These are phyloP conservation scores for Tyria jacobaeae DNA, from an alignment of 2,888 invertebrate species.

Conservation along the genomic window DNA sequence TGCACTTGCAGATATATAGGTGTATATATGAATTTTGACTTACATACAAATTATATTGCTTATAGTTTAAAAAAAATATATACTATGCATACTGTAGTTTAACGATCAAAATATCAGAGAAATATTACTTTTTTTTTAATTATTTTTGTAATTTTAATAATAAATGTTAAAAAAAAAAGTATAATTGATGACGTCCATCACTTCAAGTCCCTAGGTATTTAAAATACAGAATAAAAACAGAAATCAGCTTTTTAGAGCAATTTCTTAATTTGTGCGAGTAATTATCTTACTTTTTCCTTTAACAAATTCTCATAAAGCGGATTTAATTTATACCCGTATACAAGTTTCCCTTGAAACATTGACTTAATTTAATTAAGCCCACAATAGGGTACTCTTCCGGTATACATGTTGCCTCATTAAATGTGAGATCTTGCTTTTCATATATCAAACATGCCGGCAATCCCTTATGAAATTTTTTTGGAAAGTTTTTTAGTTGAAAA, in stretches of 20 bases:
- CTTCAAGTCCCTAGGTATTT: slow-evolving; percentile 5
- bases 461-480: background rate
- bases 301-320: background rate
- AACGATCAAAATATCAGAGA: too few relatives aligned
- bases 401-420: slow-evolving; percentile 14
- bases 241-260: slow-evolving; percentile 9
- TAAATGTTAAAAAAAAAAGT: too few relatives aligned
- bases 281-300: slow-evolving; percentile 7
- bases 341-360: slow-evolving; percentile 27
- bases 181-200: background rate
- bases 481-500: background rate
- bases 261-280: slow-evolving; percentile 10
- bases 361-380: slow-evolving; percentile 30
- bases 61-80: too few relatives aligned
- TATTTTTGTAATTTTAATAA: too few relatives aligned
- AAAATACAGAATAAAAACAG: background rate
- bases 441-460: slow-evolving; percentile 2
- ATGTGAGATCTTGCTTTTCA: slow-evolving; percentile 4
- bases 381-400: slow-evolving; percentile 9
- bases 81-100: too few relatives aligned
- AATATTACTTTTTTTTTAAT: too few relatives aligned
- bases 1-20: too few relatives aligned
- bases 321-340: slow-evolving; percentile 8
- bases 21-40: too few relatives aligned
- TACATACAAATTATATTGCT: too few relatives aligned